Evolutionary conservation across 2,797 vertebrate species (phyloP), one percentile per base, ranked within the genome.

Genomic region (Alectoris magna): DNA sequence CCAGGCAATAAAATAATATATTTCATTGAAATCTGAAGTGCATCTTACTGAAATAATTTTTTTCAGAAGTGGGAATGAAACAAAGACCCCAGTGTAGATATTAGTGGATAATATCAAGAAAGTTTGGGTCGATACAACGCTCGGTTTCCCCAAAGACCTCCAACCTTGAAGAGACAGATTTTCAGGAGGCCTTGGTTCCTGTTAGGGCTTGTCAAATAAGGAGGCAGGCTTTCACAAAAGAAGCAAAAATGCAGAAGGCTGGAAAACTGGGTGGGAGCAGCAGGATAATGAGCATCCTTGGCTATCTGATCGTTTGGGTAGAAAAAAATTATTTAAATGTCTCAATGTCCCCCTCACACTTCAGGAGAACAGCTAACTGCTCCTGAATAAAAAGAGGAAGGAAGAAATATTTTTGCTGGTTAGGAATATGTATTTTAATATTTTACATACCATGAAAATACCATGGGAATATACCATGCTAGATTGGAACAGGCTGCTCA

Each of bases 121-220:
- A 94, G 79, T 31, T 21, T 31, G 16, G 78, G 23, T 79, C 27
- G 23, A 44, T 84, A 70, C 22, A 86, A 63, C 44, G 46, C 31
- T 87, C 29, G n/a, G 0, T 85, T 87, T 90, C 62, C 64, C 84
- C 58, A 66, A 91, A 58, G 53, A 86, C 59, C 31, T 76, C 72
- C 34, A 87, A 3, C 70, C 53, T 85, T 2, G n/a, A 69, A 92
- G 26, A 75, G 31, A 7, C 13, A 34, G 34, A 82, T 83, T 56
- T 90, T 76, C 67, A 79, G 38, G 68, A 88, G 76, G 79, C 48
- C 44, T 73, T 51, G 84, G 56, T 66, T 91, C 71, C 83, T 80
- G 48, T 80, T 85, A 72, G 90, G 68, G 58, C 58, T 81, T 43
- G 66, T 23, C 74, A 90, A 93, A 83, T 84, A 94, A 90, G 64